Evolutionary conservation across 2,888 invertebrate genomes (phyloP).

Genomic region (Leptarthrus brevirostris): DNA sequence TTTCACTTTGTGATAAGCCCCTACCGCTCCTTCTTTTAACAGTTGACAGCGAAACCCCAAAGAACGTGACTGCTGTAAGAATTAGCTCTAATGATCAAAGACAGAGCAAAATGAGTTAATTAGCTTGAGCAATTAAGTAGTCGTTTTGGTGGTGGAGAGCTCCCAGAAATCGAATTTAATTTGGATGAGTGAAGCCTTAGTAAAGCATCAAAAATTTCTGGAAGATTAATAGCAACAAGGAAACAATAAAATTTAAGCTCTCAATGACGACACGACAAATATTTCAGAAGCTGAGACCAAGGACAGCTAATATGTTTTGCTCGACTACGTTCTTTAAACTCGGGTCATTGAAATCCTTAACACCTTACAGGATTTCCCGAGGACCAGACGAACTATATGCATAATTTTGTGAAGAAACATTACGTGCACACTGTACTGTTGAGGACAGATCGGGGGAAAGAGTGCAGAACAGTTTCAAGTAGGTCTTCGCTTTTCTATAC

Average conservation of each 20-base stretch:
- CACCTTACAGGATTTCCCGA: background rate
- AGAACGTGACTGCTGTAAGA: conserved; percentile 50
- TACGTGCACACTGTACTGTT: conserved; percentile 19
- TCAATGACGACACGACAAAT: conserved; percentile 13
- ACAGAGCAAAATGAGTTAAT: conserved; percentile 51
- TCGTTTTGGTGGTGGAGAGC: conserved; percentile 5
- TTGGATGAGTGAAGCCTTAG: background rate
- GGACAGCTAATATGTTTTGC: background rate
- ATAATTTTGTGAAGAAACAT: conserved; percentile 35
- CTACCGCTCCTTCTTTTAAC: background rate
- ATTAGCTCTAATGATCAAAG: conserved; percentile 39
- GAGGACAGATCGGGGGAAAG: background rate
- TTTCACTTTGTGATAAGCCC: background rate
- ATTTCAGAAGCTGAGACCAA: conserved; percentile 12
- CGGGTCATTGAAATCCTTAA: conserved; percentile 30
- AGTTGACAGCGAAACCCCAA: background rate
- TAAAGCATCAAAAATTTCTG: background rate
- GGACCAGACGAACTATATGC: conserved; percentile 12
- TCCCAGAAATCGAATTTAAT: conserved; percentile 23
- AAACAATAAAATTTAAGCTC: conserved; percentile 1
- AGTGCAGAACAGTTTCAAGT: conserved; percentile 9
- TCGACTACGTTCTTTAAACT: no score
- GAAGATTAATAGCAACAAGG: background rate
- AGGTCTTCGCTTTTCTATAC: conserved; percentile 11
- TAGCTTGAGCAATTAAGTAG: conserved; percentile 52